Conservation (phyloP, 2,797 vertebrate genomes). For the Sebastes taczanowskii region DNA sequence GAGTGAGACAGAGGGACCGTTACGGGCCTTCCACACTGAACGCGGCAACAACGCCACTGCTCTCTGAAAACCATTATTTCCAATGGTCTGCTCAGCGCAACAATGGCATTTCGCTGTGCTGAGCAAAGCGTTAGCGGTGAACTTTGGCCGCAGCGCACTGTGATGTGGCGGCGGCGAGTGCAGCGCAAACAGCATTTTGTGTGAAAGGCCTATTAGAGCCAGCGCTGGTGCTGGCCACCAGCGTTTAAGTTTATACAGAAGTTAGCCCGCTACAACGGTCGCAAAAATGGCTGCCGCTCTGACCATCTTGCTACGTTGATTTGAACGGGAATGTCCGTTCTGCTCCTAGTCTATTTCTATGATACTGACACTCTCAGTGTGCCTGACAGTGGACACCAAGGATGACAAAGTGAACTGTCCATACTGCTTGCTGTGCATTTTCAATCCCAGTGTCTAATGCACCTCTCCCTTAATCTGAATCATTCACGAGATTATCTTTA, state of each 20-base stretch:
- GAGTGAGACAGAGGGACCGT: too few species aligned
- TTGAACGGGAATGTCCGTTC: not conserved
- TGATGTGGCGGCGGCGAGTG: too few species aligned
- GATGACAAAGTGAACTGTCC: not conserved
- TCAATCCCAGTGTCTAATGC: not conserved
- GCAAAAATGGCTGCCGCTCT: not conserved
- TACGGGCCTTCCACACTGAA: too few species aligned
- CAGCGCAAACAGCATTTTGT: too few species aligned
- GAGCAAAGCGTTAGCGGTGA: too few species aligned
- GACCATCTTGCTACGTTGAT: not conserved
- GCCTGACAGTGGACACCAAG: not conserved
- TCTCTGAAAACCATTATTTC: too few species aligned
- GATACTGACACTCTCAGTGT: not conserved
- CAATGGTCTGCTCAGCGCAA: too few species aligned
- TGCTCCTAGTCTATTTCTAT: not conserved
- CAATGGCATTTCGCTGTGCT: too few species aligned
- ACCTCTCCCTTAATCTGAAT: not conserved
- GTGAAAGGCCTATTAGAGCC: too few species aligned
- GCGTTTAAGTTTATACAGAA: not conserved
- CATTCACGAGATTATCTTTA: conserved; percentile 12
- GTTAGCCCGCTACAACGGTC: not conserved
- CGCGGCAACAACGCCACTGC: too few species aligned
- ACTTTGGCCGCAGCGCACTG: too few species aligned
- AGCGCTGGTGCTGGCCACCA: too few species aligned
- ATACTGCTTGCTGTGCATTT: not conserved